These are phyloP conservation scores for Synergus umbraculus DNA, from an alignment of 2,888 invertebrate genomes.

Conservation along the genomic window DNA sequence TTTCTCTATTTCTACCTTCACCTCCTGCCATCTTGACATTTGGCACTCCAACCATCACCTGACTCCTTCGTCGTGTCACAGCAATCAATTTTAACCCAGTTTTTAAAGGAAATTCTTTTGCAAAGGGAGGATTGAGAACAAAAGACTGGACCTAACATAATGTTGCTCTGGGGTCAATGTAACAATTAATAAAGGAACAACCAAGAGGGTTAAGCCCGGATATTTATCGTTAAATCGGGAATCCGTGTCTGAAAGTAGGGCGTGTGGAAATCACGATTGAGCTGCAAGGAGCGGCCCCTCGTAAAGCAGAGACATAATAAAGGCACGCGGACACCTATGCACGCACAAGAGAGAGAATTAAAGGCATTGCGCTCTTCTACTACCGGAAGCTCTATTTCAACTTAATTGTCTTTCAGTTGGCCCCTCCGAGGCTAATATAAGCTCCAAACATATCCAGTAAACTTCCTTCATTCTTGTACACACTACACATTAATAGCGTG, in stretches of 20 bases:
- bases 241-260: slow-evolving; percentile 32
- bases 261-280: slow-evolving; percentile 39
- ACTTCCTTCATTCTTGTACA: slow-evolving; percentile 2
- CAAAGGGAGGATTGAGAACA: neutral
- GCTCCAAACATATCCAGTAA: neutral
- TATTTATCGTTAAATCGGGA: slow-evolving; percentile 38
- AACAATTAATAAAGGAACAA: slow-evolving; percentile 29
- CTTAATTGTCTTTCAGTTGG: slow-evolving; percentile 68
- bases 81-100: neutral
- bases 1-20: slow-evolving; percentile 12
- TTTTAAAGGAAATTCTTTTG: too few species aligned
- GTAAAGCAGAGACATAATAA: slow-evolving; percentile 59
- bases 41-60: slow-evolving; percentile 6
- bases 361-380: slow-evolving; percentile 51
- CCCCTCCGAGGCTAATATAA: slow-evolving; percentile 7
- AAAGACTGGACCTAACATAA: neutral
- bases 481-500: neutral
- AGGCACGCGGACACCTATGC: neutral
- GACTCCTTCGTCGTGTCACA: neutral
- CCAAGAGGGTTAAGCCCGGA: slow-evolving; percentile 17
- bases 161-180: neutral
- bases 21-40: slow-evolving; percentile 30
- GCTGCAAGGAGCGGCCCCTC: slow-evolving; percentile 33
- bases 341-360: slow-evolving; percentile 3
- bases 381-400: slow-evolving; percentile 75